These are phyloP conservation scores for Caerostris extrusa DNA, from an alignment of 1,140 invertebrate species.

Conservation along the genomic window DNA sequence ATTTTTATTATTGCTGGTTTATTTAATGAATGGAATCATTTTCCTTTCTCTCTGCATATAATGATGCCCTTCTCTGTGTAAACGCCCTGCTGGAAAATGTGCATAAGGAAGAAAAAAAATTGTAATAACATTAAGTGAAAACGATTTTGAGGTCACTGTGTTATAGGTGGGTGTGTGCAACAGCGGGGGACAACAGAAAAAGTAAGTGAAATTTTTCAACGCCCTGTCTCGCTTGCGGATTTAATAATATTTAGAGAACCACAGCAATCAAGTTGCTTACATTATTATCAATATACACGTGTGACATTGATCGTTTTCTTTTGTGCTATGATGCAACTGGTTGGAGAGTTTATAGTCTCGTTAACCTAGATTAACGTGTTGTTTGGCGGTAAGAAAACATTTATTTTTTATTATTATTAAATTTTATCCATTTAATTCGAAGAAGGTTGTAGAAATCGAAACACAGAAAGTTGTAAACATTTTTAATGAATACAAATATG, in stretches of 20 bases:
- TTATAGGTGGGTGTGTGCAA: not conserved
- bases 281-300: not conserved
- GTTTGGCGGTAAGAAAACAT: not conserved
- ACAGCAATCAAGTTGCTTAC: not conserved
- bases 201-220: not conserved
- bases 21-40: constrained; percentile 9
- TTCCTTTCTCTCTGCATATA: not conserved
- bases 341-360: not conserved
- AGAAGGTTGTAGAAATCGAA: not conserved
- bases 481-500: not conserved
- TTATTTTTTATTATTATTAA: not conserved
- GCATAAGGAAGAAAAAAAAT: not conserved
- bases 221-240: constrained; percentile 21
- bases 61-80: not conserved
- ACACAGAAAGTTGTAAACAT: not conserved
- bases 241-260: not conserved
- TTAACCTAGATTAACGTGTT: not conserved
- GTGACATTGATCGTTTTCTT: constrained; percentile 5
- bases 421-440: not conserved
- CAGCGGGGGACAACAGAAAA: not conserved
- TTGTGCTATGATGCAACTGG: not conserved
- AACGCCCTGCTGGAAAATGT: not conserved
- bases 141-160: constrained; percentile 26
- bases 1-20: not conserved
- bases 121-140: constrained; percentile 5